Conservation (phyloP, 2,797 vertebrate species). For the Danio aesculapii region DNA sequence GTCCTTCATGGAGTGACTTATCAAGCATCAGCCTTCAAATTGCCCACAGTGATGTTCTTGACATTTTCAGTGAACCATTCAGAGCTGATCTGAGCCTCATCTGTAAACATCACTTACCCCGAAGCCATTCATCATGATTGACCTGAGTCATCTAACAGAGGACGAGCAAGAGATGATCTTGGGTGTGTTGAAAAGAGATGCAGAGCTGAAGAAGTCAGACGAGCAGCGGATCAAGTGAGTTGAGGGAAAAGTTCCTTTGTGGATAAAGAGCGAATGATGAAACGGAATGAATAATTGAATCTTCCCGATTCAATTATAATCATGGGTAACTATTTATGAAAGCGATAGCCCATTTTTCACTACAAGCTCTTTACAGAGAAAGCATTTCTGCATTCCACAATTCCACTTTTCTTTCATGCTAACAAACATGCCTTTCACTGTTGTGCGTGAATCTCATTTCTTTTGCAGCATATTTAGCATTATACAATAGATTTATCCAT, state of each 20-base stretch:
- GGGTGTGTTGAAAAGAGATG: constrained; percentile 89
- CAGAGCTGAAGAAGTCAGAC: constrained; percentile 86
- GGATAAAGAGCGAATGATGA: neutral
- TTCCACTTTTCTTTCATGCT: neutral
- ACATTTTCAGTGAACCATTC: neutral
- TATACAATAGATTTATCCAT: too few species aligned
- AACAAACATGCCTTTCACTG: neutral
- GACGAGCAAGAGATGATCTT: constrained; percentile 90
- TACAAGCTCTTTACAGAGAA: neutral
- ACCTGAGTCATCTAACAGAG: constrained; percentile 91
- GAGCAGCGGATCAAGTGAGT: constrained; percentile 89
- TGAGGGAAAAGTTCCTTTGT: neutral
- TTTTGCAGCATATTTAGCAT: too few species aligned
- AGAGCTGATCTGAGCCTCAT: constrained; percentile 24
- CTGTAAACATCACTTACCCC: neutral
- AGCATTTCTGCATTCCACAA: neutral
- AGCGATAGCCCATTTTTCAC: neutral
- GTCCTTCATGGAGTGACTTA: neutral
- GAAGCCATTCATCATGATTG: constrained; percentile 84
- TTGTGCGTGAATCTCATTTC: too few species aligned
- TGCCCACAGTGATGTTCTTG: constrained; percentile 14
- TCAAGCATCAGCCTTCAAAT: neutral
- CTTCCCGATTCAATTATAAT: neutral
- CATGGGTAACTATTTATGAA: neutral
- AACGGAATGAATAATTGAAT: neutral